Evolutionary conservation across 2,113 vertebrate genomes (phyloP).

Genomic region (Trachemys scripta): DNA sequence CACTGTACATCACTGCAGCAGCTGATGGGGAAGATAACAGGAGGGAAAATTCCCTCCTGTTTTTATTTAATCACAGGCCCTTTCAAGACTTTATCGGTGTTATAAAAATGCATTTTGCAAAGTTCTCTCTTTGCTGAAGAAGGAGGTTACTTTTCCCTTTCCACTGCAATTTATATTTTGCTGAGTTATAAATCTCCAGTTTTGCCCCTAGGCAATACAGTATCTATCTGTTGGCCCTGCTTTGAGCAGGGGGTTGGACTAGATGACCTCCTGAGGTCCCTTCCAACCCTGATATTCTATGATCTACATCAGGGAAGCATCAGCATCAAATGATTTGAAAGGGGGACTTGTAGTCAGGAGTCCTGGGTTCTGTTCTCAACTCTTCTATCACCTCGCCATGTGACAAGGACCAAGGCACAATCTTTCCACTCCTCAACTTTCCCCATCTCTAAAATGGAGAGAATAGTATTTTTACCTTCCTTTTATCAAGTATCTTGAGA

Average conservation of each 20-base stretch:
- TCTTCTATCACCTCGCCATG: neutral
- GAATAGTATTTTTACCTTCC: neutral
- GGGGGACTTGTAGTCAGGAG: conserved; percentile 34
- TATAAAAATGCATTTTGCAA: conserved; percentile 37
- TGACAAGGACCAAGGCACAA: neutral
- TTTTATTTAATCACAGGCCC: neutral
- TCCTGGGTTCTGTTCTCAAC: conserved; percentile 26
- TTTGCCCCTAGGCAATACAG: conserved; percentile 39
- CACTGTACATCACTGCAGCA: neutral
- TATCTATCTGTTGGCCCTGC: neutral
- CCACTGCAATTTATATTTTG: conserved; percentile 44
- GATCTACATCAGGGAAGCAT: conserved; percentile 31
- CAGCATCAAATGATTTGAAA: conserved; percentile 39
- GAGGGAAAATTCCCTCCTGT: neutral
- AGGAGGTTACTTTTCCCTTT: conserved; percentile 55
- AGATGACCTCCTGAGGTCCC: no score
- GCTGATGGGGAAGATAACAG: neutral
- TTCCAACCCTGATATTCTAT: no score
- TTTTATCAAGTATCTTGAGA: neutral
- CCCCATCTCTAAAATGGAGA: neutral
- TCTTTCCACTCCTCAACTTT: neutral
- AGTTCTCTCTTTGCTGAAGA: conserved; percentile 38
- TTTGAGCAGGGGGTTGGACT: no score
- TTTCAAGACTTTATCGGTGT: neutral
- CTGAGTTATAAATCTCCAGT: conserved; percentile 50